Conservation (phyloP, 1,140 invertebrate species). For the Euglossa dilemma region DNA sequence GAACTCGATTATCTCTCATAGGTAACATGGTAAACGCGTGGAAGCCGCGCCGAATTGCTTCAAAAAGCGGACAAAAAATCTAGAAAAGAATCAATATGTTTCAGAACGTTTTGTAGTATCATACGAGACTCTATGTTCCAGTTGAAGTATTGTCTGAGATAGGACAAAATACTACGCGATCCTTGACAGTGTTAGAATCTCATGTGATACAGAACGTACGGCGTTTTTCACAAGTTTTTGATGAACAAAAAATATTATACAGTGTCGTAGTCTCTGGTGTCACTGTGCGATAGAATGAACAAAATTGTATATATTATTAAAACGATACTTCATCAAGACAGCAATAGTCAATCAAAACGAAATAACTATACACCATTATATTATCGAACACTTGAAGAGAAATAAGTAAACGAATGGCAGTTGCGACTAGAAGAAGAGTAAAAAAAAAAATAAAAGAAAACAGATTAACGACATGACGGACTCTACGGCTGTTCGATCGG, state of each 20-base stretch:
- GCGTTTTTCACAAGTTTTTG: neutral
- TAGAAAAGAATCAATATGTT: neutral
- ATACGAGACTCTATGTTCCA: neutral
- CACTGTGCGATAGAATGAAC: conserved; percentile 3
- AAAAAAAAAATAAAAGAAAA: too few species aligned
- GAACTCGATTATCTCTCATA: neutral
- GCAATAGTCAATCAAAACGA: neutral
- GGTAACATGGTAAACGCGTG: neutral
- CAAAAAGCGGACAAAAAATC: neutral
- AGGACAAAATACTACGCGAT: neutral
- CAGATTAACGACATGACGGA: neutral
- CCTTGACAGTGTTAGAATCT: neutral
- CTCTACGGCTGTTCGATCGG: neutral
- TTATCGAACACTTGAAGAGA: neutral
- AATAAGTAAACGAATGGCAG: conserved; percentile 46
- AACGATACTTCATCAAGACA: neutral
- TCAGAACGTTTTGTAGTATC: neutral
- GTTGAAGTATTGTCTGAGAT: neutral
- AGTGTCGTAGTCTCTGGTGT: neutral
- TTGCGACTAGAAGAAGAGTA: conserved; percentile 51
- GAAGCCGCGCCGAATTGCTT: neutral
- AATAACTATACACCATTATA: neutral
- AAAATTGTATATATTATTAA: neutral
- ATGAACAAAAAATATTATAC: neutral
- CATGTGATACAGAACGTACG: neutral